phyloP scores from a whole-genome alignment of 2,113 vertebrate genomes.

The Marmota flaviventris region DNA sequence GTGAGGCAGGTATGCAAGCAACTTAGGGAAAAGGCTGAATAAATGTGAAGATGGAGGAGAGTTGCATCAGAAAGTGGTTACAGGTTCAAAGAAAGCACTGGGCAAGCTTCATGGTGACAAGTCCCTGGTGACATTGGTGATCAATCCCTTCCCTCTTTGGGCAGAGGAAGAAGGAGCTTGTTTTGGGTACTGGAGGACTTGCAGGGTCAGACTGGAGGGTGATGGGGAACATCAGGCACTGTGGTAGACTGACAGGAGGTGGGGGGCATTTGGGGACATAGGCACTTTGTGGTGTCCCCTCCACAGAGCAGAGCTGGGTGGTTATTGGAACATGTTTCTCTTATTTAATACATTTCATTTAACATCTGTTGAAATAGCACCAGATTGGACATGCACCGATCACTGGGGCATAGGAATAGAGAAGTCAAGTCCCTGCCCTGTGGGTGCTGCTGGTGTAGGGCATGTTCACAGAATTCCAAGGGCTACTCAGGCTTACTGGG shows the following conservation, averaged over 20 bases:
- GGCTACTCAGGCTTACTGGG: background rate
- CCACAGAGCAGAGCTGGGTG: background rate
- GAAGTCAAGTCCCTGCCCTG: background rate
- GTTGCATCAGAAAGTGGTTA: background rate
- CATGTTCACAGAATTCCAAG: background rate
- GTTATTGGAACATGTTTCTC: background rate
- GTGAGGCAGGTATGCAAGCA: background rate
- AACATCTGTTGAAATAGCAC: background rate
- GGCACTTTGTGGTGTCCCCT: background rate
- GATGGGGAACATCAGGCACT: background rate
- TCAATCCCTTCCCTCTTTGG: no score
- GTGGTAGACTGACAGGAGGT: background rate
- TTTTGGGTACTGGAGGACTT: background rate
- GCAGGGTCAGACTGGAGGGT: background rate
- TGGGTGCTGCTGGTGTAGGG: background rate
- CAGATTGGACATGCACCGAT: background rate
- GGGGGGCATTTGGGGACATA: background rate
- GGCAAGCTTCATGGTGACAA: slow-evolving; percentile 45
- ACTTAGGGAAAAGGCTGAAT: background rate
- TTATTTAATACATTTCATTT: background rate
- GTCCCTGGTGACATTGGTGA: no score
- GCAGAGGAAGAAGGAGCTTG: background rate
- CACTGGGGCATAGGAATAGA: background rate
- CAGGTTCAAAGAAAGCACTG: background rate
- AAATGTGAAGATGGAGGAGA: slow-evolving; percentile 18